phyloP scores from a whole-genome alignment of 2,888 invertebrate genomes.

The Caenorhabditis doughertyi region DNA sequence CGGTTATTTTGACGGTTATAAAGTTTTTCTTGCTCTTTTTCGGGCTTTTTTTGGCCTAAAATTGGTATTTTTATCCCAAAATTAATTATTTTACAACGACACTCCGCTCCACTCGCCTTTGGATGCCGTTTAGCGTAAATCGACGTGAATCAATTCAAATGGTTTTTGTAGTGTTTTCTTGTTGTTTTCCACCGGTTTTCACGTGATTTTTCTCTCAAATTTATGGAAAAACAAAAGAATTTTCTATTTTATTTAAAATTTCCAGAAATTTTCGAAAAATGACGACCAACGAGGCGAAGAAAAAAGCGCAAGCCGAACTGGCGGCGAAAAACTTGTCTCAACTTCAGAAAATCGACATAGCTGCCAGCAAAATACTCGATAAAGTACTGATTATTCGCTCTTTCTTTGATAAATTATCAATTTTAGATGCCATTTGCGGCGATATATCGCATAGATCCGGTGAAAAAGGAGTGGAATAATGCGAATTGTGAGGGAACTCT shows the following conservation, averaged over 20 bases:
- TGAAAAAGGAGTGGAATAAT: constrained; percentile 73
- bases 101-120: constrained; percentile 13
- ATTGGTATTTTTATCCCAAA: background rate
- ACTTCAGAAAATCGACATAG: constrained; percentile 77
- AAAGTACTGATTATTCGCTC: constrained; percentile 53
- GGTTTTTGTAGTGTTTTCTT: background rate
- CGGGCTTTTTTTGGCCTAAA: background rate
- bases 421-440: constrained; percentile 72
- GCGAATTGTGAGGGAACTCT: constrained; percentile 78
- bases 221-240: too few relatives aligned
- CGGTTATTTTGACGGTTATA: background rate
- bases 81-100: constrained; percentile 1
- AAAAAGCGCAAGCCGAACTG: constrained; percentile 41
- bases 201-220: too few relatives aligned
- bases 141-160: background rate
- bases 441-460: constrained; percentile 73
- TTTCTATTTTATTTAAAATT: too few relatives aligned
- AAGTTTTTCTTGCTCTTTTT: constrained; percentile 2
- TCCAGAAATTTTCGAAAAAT: background rate
- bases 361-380: constrained; percentile 73
- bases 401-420: background rate
- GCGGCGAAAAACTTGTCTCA: constrained; percentile 71
- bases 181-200: background rate
- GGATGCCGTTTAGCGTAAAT: constrained; percentile 11
- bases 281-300: constrained; percentile 29